Evolutionary conservation across 2,113 vertebrate genomes (phyloP), one percentile per base, ranked within the genome.

Genomic region (Zapus hudsonius): DNA sequence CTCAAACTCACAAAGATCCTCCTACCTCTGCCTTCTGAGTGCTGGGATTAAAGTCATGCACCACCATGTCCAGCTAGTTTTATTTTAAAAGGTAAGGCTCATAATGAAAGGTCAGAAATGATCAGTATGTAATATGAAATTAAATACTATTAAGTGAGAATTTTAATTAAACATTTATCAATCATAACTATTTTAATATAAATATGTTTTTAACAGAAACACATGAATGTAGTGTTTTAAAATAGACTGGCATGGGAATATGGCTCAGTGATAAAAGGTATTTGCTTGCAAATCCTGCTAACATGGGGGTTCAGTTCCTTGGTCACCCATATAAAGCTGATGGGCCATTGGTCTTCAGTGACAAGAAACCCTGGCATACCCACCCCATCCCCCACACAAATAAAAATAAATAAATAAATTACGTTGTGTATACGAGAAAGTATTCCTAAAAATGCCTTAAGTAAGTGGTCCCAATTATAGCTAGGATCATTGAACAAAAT

Each of bases 51-150:
- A 52, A 52, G 52, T 10, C 52, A 52, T 52, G 52, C 12, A 15
- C 52, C 52, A 52, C 52, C 52, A 52, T 52, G 52, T 15, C 7
- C 11, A 7, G 33, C 25, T 59, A 38, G 2, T 42, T 92, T 92
- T 87, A 92, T 88, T 73, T 93, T 92, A 40, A 90, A 94, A 66
- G 22, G 55, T 89, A 95, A 90, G 7, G 22, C 17, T 86, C 23
- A 78, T 84, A 5, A 44, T 63, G 29, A 52, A 84, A 72, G 70
- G 36, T n/a, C 23, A 83, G 22, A 88, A 80, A 67, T 91, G 55
- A 84, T 42, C 23, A 80, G 19, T 84, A 57, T 40, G 3, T 52
- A 74, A 64, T 27, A 83, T 67, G 40, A 16, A 23, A 86, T 70
- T 63, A 72, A 12, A 79, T 52, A 73, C 0, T 87, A 33, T 5